Base-by-base conservation (phyloP, 2,113 vertebrate species). In the Rhinolophus ferrumequinum region DNA sequence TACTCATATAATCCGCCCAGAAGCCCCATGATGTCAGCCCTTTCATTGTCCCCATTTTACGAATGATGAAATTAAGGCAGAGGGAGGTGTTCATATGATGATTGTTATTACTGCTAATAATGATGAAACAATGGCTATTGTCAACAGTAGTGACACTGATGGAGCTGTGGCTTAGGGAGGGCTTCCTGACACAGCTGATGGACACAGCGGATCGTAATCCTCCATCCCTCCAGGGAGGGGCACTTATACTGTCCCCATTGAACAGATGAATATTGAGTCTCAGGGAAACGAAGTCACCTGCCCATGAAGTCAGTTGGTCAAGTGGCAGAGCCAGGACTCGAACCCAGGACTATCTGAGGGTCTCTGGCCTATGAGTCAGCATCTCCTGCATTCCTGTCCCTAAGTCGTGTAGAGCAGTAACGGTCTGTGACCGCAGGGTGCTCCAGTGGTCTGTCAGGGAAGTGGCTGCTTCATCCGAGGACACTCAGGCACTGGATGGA, bases 131-230 rank as follows among this genome's bases (percentile, higher is more conserved):
- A 5, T 9, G 66, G 15, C 47, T 64, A 0, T 28, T 26, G 14
- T 8, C 35, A 11, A 38, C 26, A 26, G 30, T 0, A 12, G 26
- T 6, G 38, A 19, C 6, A 21, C 38, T 2, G 38, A 22, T 1
- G 22, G 26, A 77, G 33, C 58, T 4, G 1, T 3, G 33, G 75
- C 67, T 54, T 21, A 26, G 35, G 1, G 58, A 54, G 50, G 60
- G 26, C 81, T 56, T n/a, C 52, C 80, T 5, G 3, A 1, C 3
- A 16, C 66, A 10, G 38, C 47, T 44, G 75, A 0, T 1, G 14
- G 47, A 38, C 35, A n/a, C 35, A 1, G 8, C 26, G 41, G n/a
- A 11, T 24, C 13, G 30, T 52, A 58, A 38, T 60, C 28, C 70
- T 22, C 21, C 56, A 7, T 76, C 85, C 19, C 3, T 67, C 52